Percentiles rank a stretch among this genome's conserved stretches.
Conservation (phyloP, 2,888 invertebrate genomes). For the Hypselothyrea guttata region DNA sequence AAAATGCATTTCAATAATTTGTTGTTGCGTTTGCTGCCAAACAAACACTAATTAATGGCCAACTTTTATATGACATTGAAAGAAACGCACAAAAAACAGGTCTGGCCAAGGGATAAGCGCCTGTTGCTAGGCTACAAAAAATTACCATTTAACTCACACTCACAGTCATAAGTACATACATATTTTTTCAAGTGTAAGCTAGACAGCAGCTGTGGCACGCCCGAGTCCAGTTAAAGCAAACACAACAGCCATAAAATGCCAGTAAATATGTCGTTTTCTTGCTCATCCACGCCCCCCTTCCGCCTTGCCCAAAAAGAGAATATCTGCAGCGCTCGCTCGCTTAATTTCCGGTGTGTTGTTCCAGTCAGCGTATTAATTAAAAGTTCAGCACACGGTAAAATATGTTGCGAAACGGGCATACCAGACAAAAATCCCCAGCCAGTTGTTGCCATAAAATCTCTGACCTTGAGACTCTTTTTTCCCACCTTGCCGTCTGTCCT, state of each 20-base stretch:
- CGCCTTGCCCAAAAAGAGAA: slow-evolving; percentile 41
- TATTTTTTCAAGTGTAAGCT: slow-evolving; percentile 31
- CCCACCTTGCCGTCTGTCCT: slow-evolving; percentile 40
- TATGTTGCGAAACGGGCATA: slow-evolving; percentile 32
- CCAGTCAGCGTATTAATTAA: slow-evolving; percentile 69
- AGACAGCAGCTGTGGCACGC: slow-evolving; percentile 7
- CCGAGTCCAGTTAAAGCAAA: too few species aligned
- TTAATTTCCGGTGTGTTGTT: slow-evolving; percentile 76
- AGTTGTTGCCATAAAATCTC: slow-evolving; percentile 8
- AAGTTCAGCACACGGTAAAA: slow-evolving; percentile 59
- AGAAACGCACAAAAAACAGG: slow-evolving; percentile 4
- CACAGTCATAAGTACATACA: too few species aligned
- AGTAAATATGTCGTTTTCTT: too few species aligned
- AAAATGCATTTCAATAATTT: slow-evolving; percentile 70
- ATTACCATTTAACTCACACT: too few species aligned
- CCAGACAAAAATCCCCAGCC: slow-evolving; percentile 29
- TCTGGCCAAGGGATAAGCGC: slow-evolving; percentile 7
- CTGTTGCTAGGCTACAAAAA: slow-evolving; percentile 29
- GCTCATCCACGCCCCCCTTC: too few species aligned
- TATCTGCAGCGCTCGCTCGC: slow-evolving; percentile 43
- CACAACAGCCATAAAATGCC: too few species aligned
- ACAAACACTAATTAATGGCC: slow-evolving; percentile 65
- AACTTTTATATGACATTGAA: slow-evolving; percentile 21
- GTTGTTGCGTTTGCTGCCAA: slow-evolving; percentile 24
- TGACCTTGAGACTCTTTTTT: slow-evolving; percentile 44